phyloP scores from a whole-genome alignment of 2,888 invertebrate genomes.

The Volucella zonaria region DNA sequence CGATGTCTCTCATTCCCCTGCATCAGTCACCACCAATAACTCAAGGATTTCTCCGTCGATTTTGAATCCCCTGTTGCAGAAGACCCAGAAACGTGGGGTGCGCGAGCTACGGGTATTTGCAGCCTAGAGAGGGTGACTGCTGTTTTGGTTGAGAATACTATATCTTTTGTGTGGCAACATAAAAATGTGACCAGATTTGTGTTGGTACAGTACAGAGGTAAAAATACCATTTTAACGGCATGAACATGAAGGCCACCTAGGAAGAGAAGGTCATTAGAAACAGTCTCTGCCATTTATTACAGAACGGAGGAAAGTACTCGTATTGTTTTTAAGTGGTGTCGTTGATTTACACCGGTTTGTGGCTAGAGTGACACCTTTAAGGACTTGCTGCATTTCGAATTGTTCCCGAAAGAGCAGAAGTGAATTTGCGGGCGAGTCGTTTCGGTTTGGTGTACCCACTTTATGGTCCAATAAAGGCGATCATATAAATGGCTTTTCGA shows the following conservation, averaged over 20 bases:
- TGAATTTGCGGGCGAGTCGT: conserved; percentile 4
- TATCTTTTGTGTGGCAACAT: conserved; percentile 34
- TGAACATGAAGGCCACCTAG: background rate
- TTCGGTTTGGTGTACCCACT: conserved; percentile 8
- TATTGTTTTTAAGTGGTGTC: conserved; percentile 60
- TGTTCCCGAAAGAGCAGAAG: background rate
- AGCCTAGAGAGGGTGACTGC: conserved; percentile 2
- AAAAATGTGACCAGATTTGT: conserved; percentile 58
- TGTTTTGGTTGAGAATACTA: background rate
- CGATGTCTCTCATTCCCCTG: background rate
- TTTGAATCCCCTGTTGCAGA: conserved; percentile 3
- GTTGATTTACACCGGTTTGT: conserved; percentile 49
- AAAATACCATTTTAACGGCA: conserved; percentile 29
- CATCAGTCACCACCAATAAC: background rate
- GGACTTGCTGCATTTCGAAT: conserved; percentile 45
- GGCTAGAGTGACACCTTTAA: conserved; percentile 51
- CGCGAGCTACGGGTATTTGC: background rate
- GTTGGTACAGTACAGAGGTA: conserved; percentile 1
- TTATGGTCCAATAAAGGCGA: conserved; percentile 52
- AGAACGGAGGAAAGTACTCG: conserved; percentile 25
- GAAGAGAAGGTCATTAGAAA: conserved; percentile 51
- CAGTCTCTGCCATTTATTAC: conserved; percentile 61
- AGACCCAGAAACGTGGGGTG: too few relatives aligned
- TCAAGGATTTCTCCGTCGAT: background rate
- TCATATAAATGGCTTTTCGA: conserved; percentile 59